Conservation (phyloP, 2,888 invertebrate genomes). For the Athalia circularis region DNA sequence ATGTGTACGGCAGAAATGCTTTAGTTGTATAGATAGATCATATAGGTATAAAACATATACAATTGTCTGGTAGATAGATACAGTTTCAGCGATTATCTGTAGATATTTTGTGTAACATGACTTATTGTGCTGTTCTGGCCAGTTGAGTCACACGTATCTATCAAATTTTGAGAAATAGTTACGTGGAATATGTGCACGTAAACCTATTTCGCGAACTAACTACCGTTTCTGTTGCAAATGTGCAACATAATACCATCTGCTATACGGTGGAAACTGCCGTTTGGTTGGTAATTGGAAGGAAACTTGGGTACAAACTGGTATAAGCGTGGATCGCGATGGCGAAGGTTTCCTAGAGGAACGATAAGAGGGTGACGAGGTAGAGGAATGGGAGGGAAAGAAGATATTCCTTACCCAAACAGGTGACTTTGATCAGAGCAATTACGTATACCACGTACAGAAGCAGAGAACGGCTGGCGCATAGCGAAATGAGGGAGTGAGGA, state of each 20-base stretch:
- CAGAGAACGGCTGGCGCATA: slow-evolving; percentile 7
- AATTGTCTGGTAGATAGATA: too few species aligned
- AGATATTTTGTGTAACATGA: too few species aligned
- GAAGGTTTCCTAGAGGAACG: neutral
- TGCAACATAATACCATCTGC: slow-evolving; percentile 28
- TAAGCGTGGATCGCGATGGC: slow-evolving; percentile 4
- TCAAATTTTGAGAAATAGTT: slow-evolving; percentile 60
- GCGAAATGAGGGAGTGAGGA: slow-evolving; percentile 9
- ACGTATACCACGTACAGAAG: slow-evolving; percentile 33
- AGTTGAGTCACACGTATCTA: neutral
- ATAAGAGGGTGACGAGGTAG: neutral
- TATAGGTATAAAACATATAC: too few species aligned
- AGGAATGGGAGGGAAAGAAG: slow-evolving; percentile 6
- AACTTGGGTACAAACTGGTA: slow-evolving; percentile 17
- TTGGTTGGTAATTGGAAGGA: slow-evolving; percentile 37
- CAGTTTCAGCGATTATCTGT: too few species aligned
- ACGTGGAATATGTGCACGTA: slow-evolving; percentile 50
- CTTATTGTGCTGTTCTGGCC: too few species aligned
- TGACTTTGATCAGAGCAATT: slow-evolving; percentile 36
- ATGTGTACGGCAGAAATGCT: neutral
- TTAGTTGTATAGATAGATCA: neutral
- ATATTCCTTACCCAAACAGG: slow-evolving; percentile 9
- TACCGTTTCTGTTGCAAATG: slow-evolving; percentile 6
- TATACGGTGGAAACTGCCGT: slow-evolving; percentile 14
- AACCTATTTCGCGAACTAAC: neutral